These are phyloP conservation scores for Cristatella mucedo DNA, from an alignment of 2,888 invertebrate species.

Conservation along the genomic window DNA sequence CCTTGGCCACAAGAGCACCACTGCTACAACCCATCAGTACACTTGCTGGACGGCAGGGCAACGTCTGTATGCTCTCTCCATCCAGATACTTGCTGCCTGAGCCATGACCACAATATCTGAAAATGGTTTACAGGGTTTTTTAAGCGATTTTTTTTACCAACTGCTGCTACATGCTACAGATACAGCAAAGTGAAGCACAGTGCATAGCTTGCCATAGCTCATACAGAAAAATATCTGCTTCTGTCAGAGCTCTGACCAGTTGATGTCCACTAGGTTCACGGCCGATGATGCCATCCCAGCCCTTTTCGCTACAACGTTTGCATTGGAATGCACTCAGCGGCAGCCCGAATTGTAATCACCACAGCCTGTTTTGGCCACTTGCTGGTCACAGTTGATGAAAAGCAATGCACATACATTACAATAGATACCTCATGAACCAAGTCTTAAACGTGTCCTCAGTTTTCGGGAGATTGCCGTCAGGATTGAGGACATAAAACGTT, in stretches of 20 bases:
- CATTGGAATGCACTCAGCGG: no score
- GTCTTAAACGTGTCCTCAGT: conserved; percentile 45
- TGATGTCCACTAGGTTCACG: conserved; percentile 44
- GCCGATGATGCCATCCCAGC: conserved; percentile 49
- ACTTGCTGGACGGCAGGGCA: conserved; percentile 44
- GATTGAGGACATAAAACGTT: conserved; percentile 51
- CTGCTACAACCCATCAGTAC: conserved; percentile 60
- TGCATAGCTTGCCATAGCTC: no score
- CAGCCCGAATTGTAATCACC: no score
- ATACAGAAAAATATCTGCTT: no score
- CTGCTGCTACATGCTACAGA: no score
- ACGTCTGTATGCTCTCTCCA: conserved; percentile 44
- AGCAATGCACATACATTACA: no score
- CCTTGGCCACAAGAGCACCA: conserved; percentile 43
- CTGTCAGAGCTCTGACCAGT: no score
- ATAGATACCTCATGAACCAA: conserved; percentile 23
- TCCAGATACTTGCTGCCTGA: conserved; percentile 52
- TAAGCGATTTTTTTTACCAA: no score
- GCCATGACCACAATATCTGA: conserved; percentile 61
- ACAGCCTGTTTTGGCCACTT: no score
- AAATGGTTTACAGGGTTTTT: conserved; percentile 12
- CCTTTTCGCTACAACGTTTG: conserved; percentile 42
- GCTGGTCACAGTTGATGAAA: no score
- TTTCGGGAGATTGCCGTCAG: conserved; percentile 49
- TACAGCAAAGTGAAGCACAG: no score